Evolutionary conservation across 1,140 invertebrate species (phyloP).

Genomic region (Pogonognathellus flavescens): DNA sequence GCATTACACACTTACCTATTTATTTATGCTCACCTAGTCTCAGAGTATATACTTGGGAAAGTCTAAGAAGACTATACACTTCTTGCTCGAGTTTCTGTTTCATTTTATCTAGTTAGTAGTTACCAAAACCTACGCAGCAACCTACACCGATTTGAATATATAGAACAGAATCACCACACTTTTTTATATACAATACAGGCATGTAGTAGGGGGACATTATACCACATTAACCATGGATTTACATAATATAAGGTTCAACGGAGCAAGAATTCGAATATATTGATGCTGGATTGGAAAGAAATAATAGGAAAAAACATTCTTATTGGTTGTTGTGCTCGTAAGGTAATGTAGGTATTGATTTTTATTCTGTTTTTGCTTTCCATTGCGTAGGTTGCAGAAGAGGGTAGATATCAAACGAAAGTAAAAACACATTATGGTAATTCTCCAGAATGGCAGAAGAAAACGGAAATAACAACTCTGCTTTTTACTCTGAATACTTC

Average conservation of each 20-base stretch:
- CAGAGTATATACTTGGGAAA: no score
- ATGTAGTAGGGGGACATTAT: background rate
- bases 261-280: background rate
- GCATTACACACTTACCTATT: background rate
- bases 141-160: constrained; percentile 1
- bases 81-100: background rate
- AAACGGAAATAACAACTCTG: background rate
- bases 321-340: background rate
- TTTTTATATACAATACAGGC: background rate
- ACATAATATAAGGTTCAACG: background rate
- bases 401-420: background rate
- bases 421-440: constrained; percentile 38
- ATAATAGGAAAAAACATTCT: background rate
- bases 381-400: background rate
- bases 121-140: background rate
- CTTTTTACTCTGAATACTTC: no score
- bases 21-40: background rate
- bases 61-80: background rate
- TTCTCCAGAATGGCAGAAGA: background rate
- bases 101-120: background rate
- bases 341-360: background rate
- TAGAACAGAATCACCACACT: background rate
- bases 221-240: background rate
- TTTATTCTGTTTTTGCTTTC: background rate
- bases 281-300: background rate